A percentile compares a stretch with the other conserved stretches of the same genome.
Conservation (phyloP, 2,888 invertebrate species). For the Parochlus steinenii region DNA sequence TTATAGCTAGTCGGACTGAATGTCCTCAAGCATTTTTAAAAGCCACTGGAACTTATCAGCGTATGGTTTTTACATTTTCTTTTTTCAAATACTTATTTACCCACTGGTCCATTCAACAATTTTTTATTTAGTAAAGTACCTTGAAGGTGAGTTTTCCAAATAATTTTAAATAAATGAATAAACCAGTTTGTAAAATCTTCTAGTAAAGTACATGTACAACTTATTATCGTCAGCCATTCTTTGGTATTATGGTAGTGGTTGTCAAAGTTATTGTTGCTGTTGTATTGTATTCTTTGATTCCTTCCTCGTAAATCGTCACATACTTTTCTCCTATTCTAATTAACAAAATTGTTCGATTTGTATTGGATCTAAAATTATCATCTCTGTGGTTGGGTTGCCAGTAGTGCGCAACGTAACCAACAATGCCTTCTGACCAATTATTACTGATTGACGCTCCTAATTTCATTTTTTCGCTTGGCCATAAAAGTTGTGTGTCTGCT, state of each 20-base stretch:
- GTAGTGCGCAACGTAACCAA: constrained; percentile 82
- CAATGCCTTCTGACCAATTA: constrained; percentile 85
- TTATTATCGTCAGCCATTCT: too few species aligned
- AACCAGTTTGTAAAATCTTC: too few species aligned
- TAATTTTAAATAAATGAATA: too few species aligned
- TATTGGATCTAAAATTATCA: constrained; percentile 71
- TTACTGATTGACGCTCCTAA: constrained; percentile 75
- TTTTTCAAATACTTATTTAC: too few species aligned
- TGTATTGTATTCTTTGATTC: constrained; percentile 41
- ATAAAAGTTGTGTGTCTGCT: constrained; percentile 76
- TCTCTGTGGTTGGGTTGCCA: constrained; percentile 91
- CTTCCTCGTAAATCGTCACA: constrained; percentile 84
- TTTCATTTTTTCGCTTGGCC: constrained; percentile 85
- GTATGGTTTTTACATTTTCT: too few species aligned
- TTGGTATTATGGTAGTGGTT: constrained; percentile 1
- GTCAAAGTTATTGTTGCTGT: not conserved
- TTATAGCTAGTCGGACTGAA: too few species aligned
- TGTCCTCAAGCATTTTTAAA: too few species aligned
- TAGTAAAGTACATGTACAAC: too few species aligned
- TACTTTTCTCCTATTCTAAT: constrained; percentile 86
- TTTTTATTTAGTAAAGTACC: too few species aligned
- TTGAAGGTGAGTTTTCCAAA: too few species aligned
- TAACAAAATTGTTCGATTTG: constrained; percentile 78
- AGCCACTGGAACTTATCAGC: too few species aligned
- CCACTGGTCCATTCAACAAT: too few species aligned